Evolutionary conservation across 2,888 invertebrate genomes (phyloP).

Genomic region (Acanthosepion pharaonis): DNA sequence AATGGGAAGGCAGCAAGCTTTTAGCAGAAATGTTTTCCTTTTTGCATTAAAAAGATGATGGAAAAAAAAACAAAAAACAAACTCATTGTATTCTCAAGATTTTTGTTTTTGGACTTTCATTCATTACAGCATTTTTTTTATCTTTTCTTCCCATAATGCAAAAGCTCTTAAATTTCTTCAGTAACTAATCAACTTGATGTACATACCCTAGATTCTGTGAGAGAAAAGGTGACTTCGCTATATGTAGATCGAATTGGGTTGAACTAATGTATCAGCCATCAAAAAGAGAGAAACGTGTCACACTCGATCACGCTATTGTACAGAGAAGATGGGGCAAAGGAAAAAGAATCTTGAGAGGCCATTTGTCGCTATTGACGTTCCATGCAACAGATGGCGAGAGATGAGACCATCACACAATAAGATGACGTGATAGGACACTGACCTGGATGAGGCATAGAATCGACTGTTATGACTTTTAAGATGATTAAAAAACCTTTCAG

Average conservation of each 20-base stretch:
- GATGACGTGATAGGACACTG: not conserved
- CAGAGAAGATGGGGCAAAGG: not conserved
- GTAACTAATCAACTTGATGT: slow-evolving; percentile 25
- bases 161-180: not conserved
- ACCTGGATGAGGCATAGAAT: not conserved
- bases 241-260: not conserved
- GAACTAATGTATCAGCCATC: not conserved
- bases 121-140: not conserved
- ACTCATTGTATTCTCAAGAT: not conserved
- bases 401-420: not conserved
- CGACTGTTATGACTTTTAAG: not conserved
- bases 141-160: not conserved
- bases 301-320: not conserved
- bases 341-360: not conserved
- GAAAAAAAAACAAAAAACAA: too few relatives aligned
- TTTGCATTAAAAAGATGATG: not conserved
- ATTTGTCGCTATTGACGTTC: not conserved
- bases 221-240: not conserved
- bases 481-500: slow-evolving; percentile 15
- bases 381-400: not conserved
- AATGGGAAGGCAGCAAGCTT: not conserved
- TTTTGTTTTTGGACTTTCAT: not conserved
- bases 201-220: not conserved
- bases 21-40: not conserved
- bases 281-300: not conserved